These are phyloP conservation scores for Cremastobaeus sp. DNA, from an alignment of 2,888 invertebrate genomes.

Conservation along the genomic window DNA sequence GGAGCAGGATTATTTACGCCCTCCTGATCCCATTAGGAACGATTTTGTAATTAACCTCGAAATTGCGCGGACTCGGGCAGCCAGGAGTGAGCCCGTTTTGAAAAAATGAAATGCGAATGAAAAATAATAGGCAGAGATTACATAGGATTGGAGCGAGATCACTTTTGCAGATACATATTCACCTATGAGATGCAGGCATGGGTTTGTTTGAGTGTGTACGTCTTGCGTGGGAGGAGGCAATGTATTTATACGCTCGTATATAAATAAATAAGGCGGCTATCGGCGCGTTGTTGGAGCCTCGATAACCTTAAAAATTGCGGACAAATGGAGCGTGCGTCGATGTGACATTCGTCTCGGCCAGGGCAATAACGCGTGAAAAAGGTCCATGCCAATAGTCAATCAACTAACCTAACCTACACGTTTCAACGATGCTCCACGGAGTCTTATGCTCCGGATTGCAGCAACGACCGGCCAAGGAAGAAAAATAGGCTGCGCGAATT, in stretches of 20 bases:
- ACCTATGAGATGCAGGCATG: constrained; percentile 30
- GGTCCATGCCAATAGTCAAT: constrained; percentile 69
- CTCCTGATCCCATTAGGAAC: too few species aligned
- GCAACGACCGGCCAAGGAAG: constrained; percentile 4
- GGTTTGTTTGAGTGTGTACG: constrained; percentile 39
- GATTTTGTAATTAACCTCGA: not conserved
- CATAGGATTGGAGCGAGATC: constrained; percentile 26
- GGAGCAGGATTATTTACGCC: too few species aligned
- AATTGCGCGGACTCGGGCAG: too few species aligned
- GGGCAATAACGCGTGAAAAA: too few species aligned
- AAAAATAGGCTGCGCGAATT: not conserved
- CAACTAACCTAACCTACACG: constrained; percentile 74
- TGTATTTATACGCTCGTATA: constrained; percentile 65
- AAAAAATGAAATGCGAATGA: too few species aligned
- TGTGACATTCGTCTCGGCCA: too few species aligned
- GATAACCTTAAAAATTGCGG: constrained; percentile 32
- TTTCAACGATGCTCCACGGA: constrained; percentile 62
- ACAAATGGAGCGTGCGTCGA: not conserved
- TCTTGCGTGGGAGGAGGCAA: constrained; percentile 55
- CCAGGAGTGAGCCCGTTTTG: too few species aligned
- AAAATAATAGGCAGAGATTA: constrained; percentile 4
- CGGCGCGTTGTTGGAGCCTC: constrained; percentile 37
- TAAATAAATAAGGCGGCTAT: constrained; percentile 66
- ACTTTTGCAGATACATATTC: constrained; percentile 36
- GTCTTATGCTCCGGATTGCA: constrained; percentile 8